Conservation (phyloP, 1,140 invertebrate genomes). For the Drosophila cardini region DNA sequence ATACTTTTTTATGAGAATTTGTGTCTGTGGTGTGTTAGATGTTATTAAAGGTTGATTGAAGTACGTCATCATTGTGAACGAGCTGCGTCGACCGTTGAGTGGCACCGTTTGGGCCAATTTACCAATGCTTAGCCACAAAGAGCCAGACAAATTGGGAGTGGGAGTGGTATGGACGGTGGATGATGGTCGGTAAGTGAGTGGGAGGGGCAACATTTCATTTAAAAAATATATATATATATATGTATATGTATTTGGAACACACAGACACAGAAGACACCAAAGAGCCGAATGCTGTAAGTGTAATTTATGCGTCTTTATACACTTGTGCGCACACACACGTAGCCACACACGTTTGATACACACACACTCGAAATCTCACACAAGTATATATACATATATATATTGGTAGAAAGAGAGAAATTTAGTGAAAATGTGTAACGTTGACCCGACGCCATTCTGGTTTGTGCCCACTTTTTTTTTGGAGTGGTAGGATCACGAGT, state of each 20-base stretch:
- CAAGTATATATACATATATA: no score
- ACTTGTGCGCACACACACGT: slow-evolving; percentile 28
- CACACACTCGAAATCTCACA: slow-evolving; percentile 11
- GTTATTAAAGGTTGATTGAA: slow-evolving; percentile 42
- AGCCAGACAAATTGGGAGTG: slow-evolving; percentile 17
- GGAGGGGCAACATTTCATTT: slow-evolving; percentile 63
- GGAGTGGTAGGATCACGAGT: slow-evolving; percentile 12
- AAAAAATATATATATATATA: slow-evolving; percentile 28
- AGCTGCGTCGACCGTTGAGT: slow-evolving; percentile 11
- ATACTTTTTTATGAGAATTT: slow-evolving; percentile 7
- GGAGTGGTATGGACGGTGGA: background rate
- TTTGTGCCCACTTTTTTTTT: slow-evolving; percentile 17
- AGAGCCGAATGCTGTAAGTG: slow-evolving; percentile 66
- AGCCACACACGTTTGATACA: background rate
- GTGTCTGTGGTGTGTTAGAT: slow-evolving; percentile 16
- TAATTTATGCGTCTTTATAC: slow-evolving; percentile 76
- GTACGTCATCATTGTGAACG: slow-evolving; percentile 27
- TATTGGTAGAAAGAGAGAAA: slow-evolving; percentile 17
- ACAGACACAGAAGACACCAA: slow-evolving; percentile 53
- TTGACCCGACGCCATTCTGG: slow-evolving; percentile 66
- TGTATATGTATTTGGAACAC: slow-evolving; percentile 38
- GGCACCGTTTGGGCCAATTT: slow-evolving; percentile 56
- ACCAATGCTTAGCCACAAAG: slow-evolving; percentile 63
- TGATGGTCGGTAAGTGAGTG: no score
- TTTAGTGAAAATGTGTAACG: slow-evolving; percentile 77